Percentiles rank a stretch among this genome's conserved stretches.
These are phyloP conservation scores for Rhinolophus sinicus DNA, from an alignment of 2,113 vertebrate species.

Conservation along the genomic window DNA sequence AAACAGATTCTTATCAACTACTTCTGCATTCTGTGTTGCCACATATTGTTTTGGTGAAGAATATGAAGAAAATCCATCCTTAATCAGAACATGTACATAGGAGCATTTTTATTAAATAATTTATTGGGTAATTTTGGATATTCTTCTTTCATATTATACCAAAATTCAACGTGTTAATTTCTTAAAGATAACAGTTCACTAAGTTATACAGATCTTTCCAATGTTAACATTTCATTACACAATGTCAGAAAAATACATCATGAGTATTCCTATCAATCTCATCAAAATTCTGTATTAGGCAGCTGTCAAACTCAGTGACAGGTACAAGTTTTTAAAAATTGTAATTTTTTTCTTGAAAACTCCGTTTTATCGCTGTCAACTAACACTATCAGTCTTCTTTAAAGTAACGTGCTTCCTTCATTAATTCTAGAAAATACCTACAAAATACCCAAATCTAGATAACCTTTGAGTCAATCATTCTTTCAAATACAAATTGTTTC, in stretches of 20 bases:
- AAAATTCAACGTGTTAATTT: background rate
- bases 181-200: background rate
- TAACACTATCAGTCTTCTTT: background rate
- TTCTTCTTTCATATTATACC: background rate
- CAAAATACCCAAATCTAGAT: background rate
- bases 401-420: background rate
- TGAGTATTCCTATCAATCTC: background rate
- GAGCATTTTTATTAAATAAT: no score
- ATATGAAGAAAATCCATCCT: background rate
- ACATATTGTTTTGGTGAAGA: background rate
- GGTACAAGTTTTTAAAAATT: background rate
- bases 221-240: background rate
- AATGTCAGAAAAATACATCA: background rate
- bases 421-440: background rate
- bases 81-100: background rate
- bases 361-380: background rate
- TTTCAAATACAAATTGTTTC: background rate
- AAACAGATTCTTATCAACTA: background rate
- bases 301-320: background rate
- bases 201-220: background rate
- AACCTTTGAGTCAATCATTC: background rate
- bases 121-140: background rate
- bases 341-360: background rate
- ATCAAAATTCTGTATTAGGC: background rate
- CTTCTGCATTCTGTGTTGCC: background rate